phyloP scores from a whole-genome alignment of 2,113 vertebrate genomes.

The Ursus arctos region DNA sequence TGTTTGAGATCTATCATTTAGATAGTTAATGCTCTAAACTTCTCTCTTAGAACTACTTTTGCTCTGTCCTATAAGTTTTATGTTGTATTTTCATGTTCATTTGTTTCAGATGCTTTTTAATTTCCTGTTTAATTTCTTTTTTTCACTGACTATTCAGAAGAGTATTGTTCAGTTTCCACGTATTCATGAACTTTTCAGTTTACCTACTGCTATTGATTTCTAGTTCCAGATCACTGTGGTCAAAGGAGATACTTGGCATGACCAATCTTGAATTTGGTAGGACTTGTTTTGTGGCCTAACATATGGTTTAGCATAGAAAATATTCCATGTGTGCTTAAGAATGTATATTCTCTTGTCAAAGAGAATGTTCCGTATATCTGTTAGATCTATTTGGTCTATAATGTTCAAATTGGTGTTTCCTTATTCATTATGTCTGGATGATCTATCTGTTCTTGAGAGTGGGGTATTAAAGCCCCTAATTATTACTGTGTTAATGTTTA shows the following conservation, averaged over 20 bases:
- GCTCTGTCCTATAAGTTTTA: background rate
- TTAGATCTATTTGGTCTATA: too few relatives aligned
- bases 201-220: background rate
- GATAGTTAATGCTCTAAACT: background rate
- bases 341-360: too few relatives aligned
- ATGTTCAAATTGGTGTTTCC: background rate
- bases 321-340: too few relatives aligned
- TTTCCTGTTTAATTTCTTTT: background rate
- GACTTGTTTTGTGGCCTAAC: too few relatives aligned
- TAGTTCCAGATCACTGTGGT: background rate
- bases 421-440: background rate
- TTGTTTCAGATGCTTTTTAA: background rate
- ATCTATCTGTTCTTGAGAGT: background rate
- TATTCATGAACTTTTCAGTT: background rate
- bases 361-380: too few relatives aligned
- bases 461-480: background rate
- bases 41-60: background rate
- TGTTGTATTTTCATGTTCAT: background rate
- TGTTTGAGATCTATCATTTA: background rate
- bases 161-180: background rate
- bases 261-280: too few relatives aligned
- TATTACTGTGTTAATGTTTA: background rate
- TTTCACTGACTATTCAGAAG: background rate
- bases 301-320: too few relatives aligned
- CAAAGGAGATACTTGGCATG: too few relatives aligned